Percentiles rank a stretch among this genome's conserved stretches.
These are phyloP conservation scores for Marisa cornuarietis DNA, from an alignment of 1,140 invertebrate species.

Conservation along the genomic window DNA sequence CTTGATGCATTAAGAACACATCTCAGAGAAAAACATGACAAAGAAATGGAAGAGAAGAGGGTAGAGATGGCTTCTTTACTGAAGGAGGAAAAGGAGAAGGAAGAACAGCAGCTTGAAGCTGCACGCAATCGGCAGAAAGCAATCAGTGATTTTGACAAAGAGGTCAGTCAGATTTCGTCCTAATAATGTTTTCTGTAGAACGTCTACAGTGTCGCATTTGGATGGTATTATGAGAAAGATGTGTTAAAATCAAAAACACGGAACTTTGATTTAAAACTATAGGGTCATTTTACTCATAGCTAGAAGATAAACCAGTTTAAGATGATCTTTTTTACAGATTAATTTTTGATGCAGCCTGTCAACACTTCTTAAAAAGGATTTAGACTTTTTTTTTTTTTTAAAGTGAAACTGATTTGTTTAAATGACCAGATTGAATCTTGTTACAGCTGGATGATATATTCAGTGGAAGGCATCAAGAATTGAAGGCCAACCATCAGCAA, in stretches of 20 bases:
- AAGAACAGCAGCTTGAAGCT: conserved; percentile 57
- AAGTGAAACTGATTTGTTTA: neutral
- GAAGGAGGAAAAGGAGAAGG: conserved; percentile 49
- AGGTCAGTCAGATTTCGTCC: conserved; percentile 39
- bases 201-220: no score
- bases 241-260: no score
- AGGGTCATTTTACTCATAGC: no score
- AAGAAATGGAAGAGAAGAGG: conserved; percentile 47
- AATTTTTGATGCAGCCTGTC: no score
- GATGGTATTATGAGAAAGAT: no score
- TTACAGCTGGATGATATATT: conserved; percentile 59
- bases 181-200: no score
- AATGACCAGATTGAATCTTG: neutral
- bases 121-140: conserved; percentile 56
- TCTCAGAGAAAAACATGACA: conserved; percentile 5
- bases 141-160: conserved; percentile 60
- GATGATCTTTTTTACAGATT: no score
- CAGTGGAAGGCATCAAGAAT: conserved; percentile 48
- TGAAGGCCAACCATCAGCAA: conserved; percentile 57
- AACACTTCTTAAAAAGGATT: no score
- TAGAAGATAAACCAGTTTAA: no score
- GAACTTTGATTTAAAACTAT: no score
- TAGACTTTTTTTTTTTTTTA: neutral
- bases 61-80: conserved; percentile 48
- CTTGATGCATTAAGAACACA: conserved; percentile 6